Base-by-base conservation (phyloP, 2,888 invertebrate species). In the Cartodere bifasciata region DNA sequence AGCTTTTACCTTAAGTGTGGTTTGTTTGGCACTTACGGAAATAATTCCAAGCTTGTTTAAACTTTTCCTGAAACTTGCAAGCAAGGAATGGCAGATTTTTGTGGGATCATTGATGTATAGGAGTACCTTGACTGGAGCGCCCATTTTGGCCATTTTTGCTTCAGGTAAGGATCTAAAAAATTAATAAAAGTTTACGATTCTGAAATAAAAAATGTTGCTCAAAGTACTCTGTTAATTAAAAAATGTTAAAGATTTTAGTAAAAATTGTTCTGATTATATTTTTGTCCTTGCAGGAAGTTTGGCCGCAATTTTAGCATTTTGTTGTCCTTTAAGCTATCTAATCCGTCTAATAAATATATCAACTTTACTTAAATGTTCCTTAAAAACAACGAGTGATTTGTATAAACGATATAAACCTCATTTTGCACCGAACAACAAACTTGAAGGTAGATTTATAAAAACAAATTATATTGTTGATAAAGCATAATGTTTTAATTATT, bases 101-200 rank as follows among this genome's bases (percentile, higher is more conserved):
- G 70, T 73, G 6, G 62, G 70, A 25, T 68, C 69, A 2, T 64
- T 74, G 56, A 65, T 71, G 9, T 72, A 71, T 37, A 68, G 69
- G 46, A 71, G 68, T 41, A 55, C 66, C 3, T 62, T 68, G 6
- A 73, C 72, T 24, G 72, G 72, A 16, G 72, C 72, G 37, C 72
- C 72, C 2, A 68, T 73, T 2, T 49, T 72, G 14, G 73, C 72
- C n/a, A 70, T 72, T 17, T 72, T 73, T 45, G 69, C 70, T 32
- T 71, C 70, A 47, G 72, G 72, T 70, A 44, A 38, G 52, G 10
- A 39, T 35, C n/a, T n/a, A n/a, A n/a, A n/a, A n/a, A n/a, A n/a
- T n/a, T n/a, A n/a, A n/a, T n/a, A n/a, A n/a, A n/a, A n/a, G n/a
- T n/a, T n/a, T n/a, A n/a, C n/a, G n/a, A n/a, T n/a, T n/a, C n/a